These are phyloP conservation scores for Rotaria magnacalcarata DNA, from an alignment of 2,888 invertebrate genomes.

Conservation along the genomic window DNA sequence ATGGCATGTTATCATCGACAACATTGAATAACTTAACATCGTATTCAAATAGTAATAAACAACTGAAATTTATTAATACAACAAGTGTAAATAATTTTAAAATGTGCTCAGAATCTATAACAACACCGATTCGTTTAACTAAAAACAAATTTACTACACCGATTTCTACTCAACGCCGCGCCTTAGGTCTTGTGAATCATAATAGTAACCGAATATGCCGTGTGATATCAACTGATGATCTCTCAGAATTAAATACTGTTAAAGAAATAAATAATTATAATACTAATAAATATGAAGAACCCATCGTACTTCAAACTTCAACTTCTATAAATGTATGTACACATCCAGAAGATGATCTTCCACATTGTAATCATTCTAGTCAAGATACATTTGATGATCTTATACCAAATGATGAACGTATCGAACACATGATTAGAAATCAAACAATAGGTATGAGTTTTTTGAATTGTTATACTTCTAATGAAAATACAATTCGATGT, in stretches of 20 bases:
- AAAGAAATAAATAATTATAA: background rate
- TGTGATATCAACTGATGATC: background rate
- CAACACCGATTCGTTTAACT: conserved; percentile 23
- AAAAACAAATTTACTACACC: background rate
- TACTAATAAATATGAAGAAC: background rate
- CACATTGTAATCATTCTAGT: background rate
- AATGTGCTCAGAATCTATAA: background rate
- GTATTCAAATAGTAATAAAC: conserved; percentile 3
- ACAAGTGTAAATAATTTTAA: background rate
- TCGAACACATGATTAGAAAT: background rate
- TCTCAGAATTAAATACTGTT: background rate
- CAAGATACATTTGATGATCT: conserved; percentile 35
- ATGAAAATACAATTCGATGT: conserved; percentile 1
- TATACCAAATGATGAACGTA: conserved; percentile 6
- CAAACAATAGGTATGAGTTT: background rate
- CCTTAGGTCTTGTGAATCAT: background rate
- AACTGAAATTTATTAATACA: background rate
- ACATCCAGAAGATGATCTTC: conserved; percentile 24
- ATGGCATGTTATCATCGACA: conserved; percentile 18
- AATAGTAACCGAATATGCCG: conserved; percentile 2
- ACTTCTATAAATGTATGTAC: background rate
- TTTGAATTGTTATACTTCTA: background rate
- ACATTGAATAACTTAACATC: conserved; percentile 1
- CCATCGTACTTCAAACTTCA: background rate
- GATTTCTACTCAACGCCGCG: background rate